Percentiles rank a stretch among this genome's conserved stretches.
phyloP scores from a whole-genome alignment of 2,888 invertebrate species.

The Synanthedon andrenaeformis region DNA sequence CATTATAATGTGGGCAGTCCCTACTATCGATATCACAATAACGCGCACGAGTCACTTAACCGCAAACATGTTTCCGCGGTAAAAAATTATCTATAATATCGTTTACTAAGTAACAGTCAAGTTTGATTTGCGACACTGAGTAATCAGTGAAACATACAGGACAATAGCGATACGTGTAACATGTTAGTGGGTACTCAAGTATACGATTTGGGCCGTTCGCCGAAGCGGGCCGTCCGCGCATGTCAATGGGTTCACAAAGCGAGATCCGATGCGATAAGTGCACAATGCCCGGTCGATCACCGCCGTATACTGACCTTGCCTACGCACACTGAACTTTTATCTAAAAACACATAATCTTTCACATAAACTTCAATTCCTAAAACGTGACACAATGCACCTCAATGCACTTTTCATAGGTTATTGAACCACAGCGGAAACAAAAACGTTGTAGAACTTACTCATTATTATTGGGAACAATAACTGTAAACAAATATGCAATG shows the following conservation, averaged over 20 bases:
- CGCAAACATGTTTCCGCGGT: background rate
- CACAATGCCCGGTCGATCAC: slow-evolving; percentile 60
- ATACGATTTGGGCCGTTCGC: slow-evolving; percentile 55
- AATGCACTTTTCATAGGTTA: slow-evolving; percentile 21
- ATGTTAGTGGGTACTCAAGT: slow-evolving; percentile 14
- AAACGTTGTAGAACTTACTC: slow-evolving; percentile 3
- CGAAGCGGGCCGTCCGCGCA: slow-evolving; percentile 43
- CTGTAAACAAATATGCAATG: slow-evolving; percentile 16
- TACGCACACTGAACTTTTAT: background rate
- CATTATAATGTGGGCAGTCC: background rate
- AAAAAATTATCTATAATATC: background rate
- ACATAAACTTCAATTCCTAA: background rate
- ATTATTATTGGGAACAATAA: slow-evolving; percentile 28
- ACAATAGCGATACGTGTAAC: slow-evolving; percentile 38
- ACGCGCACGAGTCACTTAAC: background rate
- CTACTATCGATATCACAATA: background rate
- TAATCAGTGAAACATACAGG: slow-evolving; percentile 33
- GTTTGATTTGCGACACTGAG: slow-evolving; percentile 17
- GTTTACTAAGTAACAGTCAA: background rate
- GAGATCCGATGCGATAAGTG: slow-evolving; percentile 60
- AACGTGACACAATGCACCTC: too few species aligned
- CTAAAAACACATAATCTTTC: background rate
- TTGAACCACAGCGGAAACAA: slow-evolving; percentile 19
- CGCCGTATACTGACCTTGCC: slow-evolving; percentile 8
- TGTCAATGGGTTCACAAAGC: slow-evolving; percentile 56